Evolutionary conservation across 64 coral and sea anemone genomes (phyloP).

Genomic region (Pocillopora verrucosa): DNA sequence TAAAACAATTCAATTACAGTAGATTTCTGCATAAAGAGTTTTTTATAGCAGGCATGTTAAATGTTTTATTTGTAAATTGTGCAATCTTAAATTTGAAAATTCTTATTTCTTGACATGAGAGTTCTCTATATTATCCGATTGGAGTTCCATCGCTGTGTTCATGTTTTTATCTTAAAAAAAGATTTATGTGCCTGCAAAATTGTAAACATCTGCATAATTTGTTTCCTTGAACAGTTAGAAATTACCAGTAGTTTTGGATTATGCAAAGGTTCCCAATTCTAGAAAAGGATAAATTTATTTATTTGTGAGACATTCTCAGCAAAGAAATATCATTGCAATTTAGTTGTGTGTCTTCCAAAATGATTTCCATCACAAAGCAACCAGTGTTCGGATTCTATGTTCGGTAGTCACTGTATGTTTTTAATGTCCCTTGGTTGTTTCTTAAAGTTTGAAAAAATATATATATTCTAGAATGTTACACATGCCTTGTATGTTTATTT

Average conservation of each 20-base stretch:
- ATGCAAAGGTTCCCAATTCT: neutral
- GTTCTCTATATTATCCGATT: neutral
- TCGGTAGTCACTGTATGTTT: neutral
- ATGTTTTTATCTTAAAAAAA: neutral
- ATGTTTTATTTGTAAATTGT: constrained; percentile 98
- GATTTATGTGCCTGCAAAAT: neutral
- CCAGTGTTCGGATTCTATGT: neutral
- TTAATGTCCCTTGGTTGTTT: neutral
- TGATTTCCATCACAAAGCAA: neutral
- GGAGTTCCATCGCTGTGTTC: neutral
- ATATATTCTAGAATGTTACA: neutral
- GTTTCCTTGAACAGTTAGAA: neutral
- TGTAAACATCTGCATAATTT: constrained; percentile 19
- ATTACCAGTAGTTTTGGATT: neutral
- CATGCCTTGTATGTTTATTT: constrained; percentile 29
- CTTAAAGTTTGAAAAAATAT: neutral
- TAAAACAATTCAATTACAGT: constrained; percentile 86
- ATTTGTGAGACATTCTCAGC: neutral
- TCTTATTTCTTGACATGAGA: constrained; percentile 52
- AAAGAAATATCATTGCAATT: neutral
- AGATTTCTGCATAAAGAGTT: constrained; percentile 93
- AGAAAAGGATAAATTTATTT: constrained; percentile 21
- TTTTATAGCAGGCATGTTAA: constrained; percentile 96
- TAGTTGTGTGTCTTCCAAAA: neutral
- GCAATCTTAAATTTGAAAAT: constrained; percentile 79